Base-by-base conservation (phyloP, 2,888 invertebrate species). In the Pyrrhosoma nymphula region DNA sequence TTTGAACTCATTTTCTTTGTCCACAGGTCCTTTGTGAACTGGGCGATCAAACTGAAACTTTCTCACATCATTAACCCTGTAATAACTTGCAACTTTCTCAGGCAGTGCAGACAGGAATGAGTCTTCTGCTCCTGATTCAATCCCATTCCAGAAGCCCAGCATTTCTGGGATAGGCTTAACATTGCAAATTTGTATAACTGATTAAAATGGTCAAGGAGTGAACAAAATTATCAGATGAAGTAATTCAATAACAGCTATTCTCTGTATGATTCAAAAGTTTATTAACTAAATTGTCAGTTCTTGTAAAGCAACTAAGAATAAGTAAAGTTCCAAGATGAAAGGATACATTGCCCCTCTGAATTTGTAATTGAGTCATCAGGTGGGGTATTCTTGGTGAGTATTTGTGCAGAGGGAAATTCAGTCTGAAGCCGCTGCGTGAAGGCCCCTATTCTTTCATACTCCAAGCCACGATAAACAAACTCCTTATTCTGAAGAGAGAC, bases 1-100 rank as follows among this genome's bases (percentile, higher is more conserved):
- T 97, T 99, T 99, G 96, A 99, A 99, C 97, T 99, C 99, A 97
- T 99, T 99, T 96, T 99, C 99, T 96, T 99, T 98, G 96, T 99
- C 99, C 14, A 99, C 98, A 91, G 98, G 98, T 26, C 99, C 99
- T 96, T 99, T 98, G 96, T 99, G 99, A 82, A 99, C 97, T 30
- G 99, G 99, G 18, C 99, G 97, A 96, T 99, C 99, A 96, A 98
- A 99, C 88, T 99, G 98, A 97, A 99, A 99, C 90, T 98, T 98
- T 96, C 98, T 98, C 1, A 99, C 99, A 96, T 99, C 99, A 97
- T 99, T 99, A 96, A 98, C 99, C 96, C 98, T 98, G 97, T 99
- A 99, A 97, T 99, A 99, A 23, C 99, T 98, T 90, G 98, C 98
- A 95, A 99, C 98, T 96, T 98, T 98, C 96, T 99, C 98, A 0